Percentiles rank a stretch among this genome's conserved stretches.
These are phyloP conservation scores for Potamarius usumacintae DNA, from an alignment of 2,113 vertebrate genomes.

Conservation along the genomic window DNA sequence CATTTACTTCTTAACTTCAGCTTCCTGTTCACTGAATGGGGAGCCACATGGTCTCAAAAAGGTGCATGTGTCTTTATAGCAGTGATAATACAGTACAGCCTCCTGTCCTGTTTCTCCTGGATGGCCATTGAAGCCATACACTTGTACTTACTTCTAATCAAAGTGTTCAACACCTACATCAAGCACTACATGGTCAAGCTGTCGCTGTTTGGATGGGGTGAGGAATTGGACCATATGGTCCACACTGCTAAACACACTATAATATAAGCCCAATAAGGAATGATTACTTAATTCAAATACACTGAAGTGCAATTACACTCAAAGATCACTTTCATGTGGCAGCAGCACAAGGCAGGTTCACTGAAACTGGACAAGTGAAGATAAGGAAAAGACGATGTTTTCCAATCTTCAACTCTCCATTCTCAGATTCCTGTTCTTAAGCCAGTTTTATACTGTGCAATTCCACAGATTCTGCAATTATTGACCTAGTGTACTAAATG, in stretches of 20 bases:
- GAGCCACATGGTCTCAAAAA: slow-evolving; percentile 7
- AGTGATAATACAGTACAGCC: slow-evolving; percentile 63
- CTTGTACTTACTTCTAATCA: slow-evolving; percentile 67
- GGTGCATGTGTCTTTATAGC: slow-evolving; percentile 65
- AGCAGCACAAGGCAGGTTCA: not conserved
- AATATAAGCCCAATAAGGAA: not conserved
- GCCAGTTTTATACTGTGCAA: not conserved
- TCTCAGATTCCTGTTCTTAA: not conserved
- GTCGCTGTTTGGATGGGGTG: slow-evolving; percentile 70
- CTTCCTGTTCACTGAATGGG: slow-evolving; percentile 70
- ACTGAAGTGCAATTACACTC: not conserved
- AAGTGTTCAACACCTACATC: slow-evolving; percentile 69
- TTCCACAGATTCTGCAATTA: not conserved
- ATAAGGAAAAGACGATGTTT: not conserved
- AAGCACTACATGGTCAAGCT: slow-evolving; percentile 67
- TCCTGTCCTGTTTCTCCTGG: slow-evolving; percentile 73
- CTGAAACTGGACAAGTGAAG: not conserved
- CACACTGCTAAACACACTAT: not conserved
- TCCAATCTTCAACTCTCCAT: no score
- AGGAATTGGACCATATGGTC: slow-evolving; percentile 36
- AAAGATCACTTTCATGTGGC: not conserved
- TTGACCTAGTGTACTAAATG: not conserved
- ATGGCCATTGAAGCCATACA: slow-evolving; percentile 73
- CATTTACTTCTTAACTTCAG: slow-evolving; percentile 67
- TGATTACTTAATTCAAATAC: not conserved